Base-by-base conservation (phyloP, 1,140 invertebrate genomes). In the Tetragnatha versicolor region DNA sequence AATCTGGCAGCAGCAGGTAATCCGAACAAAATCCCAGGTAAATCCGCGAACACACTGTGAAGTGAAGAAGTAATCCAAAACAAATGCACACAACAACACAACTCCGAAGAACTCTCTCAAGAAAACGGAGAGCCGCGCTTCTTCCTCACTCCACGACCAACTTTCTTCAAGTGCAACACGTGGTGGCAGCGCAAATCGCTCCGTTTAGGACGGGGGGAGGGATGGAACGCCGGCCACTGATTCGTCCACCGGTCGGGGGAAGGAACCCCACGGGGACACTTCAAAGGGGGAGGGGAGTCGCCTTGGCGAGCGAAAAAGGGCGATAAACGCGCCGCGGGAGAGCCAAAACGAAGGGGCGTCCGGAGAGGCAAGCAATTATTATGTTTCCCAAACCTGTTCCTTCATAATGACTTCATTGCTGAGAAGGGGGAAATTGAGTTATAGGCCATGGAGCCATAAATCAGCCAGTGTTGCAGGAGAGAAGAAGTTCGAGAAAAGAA, bases 321-420 rank as follows among this genome's bases (percentile, higher is more conserved):
- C 37, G 37, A 39, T 33, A 65, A 76, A 77, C n/a, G n/a, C n/a
- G n/a, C n/a, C n/a, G n/a, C n/a, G n/a, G n/a, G n/a, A n/a, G n/a
- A n/a, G n/a, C n/a, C n/a, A n/a, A n/a, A 77, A 61, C 61, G 73
- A 29, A 77, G 69, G 73, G 73, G 73, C 58, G 58, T 47, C 29
- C 47, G 47, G 12, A 77, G 20, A 55, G 35, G n/a, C 37, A 55
- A 35, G 73, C 73, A 77, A 77, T 77, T 77, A 77, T 77, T 77
- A 66, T 58, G 73, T 77, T 77, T 61, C 73, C 73, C 60, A 77
- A 77, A 77, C 73, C 73, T 65, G 73, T 77, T 77, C 73, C n/a
- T 77, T 33, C 73, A 77, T 77, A 77, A 77, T 77, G 61, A 77
- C 73, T 77, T 77, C 73, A 77, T 77, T 66, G 60, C 60, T 29